Conservation (phyloP, 2,888 invertebrate genomes). For the Tipula helvola region DNA sequence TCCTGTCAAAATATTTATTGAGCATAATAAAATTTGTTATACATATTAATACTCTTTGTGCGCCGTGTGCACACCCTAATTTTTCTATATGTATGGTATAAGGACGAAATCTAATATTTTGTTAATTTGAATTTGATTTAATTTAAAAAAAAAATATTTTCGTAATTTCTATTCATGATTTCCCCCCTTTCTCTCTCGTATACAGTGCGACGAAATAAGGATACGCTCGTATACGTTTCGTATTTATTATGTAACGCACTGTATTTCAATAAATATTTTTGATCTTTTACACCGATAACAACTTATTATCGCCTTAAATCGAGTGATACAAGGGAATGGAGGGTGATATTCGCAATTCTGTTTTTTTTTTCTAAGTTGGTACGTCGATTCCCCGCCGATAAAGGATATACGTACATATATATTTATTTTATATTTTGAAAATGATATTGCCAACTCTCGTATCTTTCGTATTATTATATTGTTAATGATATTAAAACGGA, state of each 20-base stretch:
- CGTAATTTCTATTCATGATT: background rate
- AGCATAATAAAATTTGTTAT: background rate
- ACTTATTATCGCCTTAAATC: background rate
- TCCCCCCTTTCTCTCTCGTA: background rate
- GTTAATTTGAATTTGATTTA: background rate
- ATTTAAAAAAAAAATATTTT: background rate
- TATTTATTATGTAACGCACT: background rate
- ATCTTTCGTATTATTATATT: background rate
- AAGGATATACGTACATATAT: background rate
- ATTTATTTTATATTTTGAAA: background rate
- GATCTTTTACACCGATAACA: background rate
- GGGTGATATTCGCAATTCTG: background rate
- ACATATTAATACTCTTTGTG: background rate
- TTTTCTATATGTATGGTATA: background rate
- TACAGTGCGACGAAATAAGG: background rate
- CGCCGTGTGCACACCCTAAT: background rate
- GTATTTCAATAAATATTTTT: background rate
- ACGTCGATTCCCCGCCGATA: background rate
- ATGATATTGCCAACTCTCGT: background rate
- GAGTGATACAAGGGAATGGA: background rate
- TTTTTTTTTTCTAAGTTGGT: background rate
- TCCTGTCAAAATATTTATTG: background rate
- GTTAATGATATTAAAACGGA: background rate
- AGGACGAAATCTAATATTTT: background rate
- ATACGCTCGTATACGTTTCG: background rate